phyloP scores from a whole-genome alignment of 1,140 invertebrate species.

The Brachionus calyciflorus region DNA sequence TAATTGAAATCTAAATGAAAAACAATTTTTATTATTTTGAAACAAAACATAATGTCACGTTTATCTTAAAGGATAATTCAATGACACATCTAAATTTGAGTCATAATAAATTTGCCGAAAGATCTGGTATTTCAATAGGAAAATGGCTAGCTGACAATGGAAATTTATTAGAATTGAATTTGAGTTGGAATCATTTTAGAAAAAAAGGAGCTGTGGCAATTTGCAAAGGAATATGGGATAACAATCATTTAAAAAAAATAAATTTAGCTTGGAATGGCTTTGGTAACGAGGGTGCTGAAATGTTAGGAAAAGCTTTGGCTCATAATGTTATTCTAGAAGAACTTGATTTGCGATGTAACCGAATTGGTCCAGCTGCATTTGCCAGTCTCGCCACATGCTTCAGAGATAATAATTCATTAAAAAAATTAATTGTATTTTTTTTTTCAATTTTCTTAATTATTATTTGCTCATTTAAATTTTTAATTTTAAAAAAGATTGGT shows the following conservation, averaged over 20 bases:
- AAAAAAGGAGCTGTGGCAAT: conserved; percentile 55
- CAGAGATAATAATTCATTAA: conserved; percentile 46
- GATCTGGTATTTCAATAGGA: conserved; percentile 32
- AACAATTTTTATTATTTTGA: too few species aligned
- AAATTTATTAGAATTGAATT: conserved; percentile 55
- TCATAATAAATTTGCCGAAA: conserved; percentile 47
- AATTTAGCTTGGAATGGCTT: conserved; percentile 52
- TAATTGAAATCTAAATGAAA: too few species aligned
- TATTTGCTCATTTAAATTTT: not conserved
- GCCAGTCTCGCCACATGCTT: conserved; percentile 30
- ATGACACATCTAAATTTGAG: conserved; percentile 47
- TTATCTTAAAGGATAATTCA: conserved; percentile 44
- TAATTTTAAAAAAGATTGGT: not conserved
- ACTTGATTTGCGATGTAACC: conserved; percentile 52
- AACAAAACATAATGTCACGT: too few species aligned
- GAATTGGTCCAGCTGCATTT: conserved; percentile 49
- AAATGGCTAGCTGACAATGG: conserved; percentile 53
- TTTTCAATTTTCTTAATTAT: too few species aligned
- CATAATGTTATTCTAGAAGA: conserved; percentile 50
- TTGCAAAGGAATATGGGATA: conserved; percentile 54
- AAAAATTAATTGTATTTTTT: conserved; percentile 48
- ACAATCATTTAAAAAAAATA: conserved; percentile 19
- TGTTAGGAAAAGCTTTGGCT: conserved; percentile 49
- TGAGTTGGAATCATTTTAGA: conserved; percentile 60
- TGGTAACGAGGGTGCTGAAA: conserved; percentile 49